Percentiles rank a stretch among this genome's conserved stretches.
Conservation (phyloP, 1,140 invertebrate genomes). For the Camponotus vicinus region DNA sequence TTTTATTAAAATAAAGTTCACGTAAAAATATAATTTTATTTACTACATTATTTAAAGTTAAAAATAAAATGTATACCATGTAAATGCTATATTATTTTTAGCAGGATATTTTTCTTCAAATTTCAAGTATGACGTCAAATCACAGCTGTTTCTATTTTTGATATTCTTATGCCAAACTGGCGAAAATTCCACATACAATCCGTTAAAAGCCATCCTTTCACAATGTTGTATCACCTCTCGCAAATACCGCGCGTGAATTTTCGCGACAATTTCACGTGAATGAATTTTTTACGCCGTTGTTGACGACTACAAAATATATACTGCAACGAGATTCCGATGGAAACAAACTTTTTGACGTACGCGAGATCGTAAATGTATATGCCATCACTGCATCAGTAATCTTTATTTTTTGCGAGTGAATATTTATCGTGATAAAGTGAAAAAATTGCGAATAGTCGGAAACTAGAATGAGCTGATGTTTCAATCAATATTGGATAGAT, state of each 20-base stretch:
- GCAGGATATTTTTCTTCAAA: neutral
- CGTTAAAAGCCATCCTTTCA: slow-evolving; percentile 24
- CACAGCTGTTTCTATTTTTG: neutral
- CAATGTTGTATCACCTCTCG: neutral
- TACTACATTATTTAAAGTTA: neutral
- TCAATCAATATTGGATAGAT: slow-evolving; percentile 6
- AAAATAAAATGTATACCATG: neutral
- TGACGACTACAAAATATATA: slow-evolving; percentile 31
- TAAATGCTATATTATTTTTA: neutral
- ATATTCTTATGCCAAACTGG: neutral
- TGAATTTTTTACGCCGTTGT: slow-evolving; percentile 37
- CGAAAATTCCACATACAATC: neutral
- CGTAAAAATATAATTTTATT: neutral
- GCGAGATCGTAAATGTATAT: slow-evolving; percentile 21
- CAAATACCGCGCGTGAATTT: neutral
- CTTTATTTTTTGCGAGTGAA: slow-evolving; percentile 24
- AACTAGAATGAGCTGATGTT: neutral
- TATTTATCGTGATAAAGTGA: slow-evolving; percentile 12
- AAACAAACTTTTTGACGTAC: slow-evolving; percentile 20
- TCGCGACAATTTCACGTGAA: slow-evolving; percentile 32
- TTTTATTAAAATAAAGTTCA: neutral
- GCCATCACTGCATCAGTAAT: neutral
- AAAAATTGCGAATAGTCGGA: slow-evolving; percentile 7
- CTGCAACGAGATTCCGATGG: slow-evolving; percentile 25
- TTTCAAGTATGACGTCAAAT: neutral